Conservation (phyloP, 2,888 invertebrate genomes). For the Drosophila engyochracea region DNA sequence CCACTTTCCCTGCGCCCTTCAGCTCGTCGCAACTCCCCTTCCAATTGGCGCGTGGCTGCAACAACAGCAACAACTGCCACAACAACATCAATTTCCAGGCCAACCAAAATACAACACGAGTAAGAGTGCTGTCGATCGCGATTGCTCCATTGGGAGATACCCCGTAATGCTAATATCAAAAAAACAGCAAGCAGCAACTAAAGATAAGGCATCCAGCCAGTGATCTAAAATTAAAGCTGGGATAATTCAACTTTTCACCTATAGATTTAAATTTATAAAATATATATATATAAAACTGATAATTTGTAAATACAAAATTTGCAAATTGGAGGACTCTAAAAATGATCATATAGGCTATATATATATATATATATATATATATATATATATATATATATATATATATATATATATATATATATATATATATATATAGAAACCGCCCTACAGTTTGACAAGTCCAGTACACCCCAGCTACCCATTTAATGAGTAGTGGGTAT, state of each 20-base stretch:
- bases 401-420: neutral
- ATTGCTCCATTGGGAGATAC: conserved; percentile 3
- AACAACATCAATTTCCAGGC: conserved; percentile 33
- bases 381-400: no score
- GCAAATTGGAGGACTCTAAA: neutral
- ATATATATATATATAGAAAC: neutral
- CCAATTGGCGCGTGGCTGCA: conserved; percentile 53
- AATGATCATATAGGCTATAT: no score
- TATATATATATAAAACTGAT: no score
- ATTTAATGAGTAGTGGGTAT: neutral
- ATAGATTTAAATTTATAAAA: neutral
- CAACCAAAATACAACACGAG: conserved; percentile 14
- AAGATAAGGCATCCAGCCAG: no score
- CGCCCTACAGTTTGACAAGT: neutral
- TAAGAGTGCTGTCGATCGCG: neutral
- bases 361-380: no score
- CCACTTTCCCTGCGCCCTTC: conserved; percentile 15
- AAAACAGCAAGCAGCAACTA: neutral
- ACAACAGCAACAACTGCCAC: conserved; percentile 24
- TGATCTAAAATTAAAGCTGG: no score
- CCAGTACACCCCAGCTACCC: neutral
- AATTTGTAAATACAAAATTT: neutral
- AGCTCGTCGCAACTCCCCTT: conserved; percentile 6
- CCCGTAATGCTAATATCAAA: neutral
- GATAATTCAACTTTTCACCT: neutral